A percentile compares a stretch with the other conserved stretches of the same genome.
phyloP scores from a whole-genome alignment of 2,888 invertebrate genomes.

The Crematogaster levior region DNA sequence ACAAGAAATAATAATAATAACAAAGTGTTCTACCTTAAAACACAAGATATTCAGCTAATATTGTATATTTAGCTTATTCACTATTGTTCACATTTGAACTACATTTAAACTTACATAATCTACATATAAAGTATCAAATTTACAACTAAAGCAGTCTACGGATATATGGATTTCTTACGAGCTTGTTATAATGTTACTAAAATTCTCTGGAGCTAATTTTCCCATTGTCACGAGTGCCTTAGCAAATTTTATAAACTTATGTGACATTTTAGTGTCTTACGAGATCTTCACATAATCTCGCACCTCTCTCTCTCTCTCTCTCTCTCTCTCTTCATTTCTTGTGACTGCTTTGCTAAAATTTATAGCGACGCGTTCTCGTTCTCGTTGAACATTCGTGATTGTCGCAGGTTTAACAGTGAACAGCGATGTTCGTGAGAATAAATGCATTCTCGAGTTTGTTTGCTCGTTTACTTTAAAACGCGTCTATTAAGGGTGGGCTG shows the following conservation, averaged over 20 bases:
- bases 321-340: slow-evolving; percentile 42
- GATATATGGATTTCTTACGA: neutral
- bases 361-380: slow-evolving; percentile 32
- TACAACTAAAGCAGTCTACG: slow-evolving; percentile 9
- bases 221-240: slow-evolving; percentile 27
- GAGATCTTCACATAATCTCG: slow-evolving; percentile 29
- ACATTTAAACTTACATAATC: neutral
- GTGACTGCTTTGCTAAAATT: slow-evolving; percentile 32
- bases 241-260: slow-evolving; percentile 33
- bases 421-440: slow-evolving; percentile 62
- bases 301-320: no score
- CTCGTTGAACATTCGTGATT: slow-evolving; percentile 52
- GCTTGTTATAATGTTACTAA: slow-evolving; percentile 36
- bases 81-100: slow-evolving; percentile 9
- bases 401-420: slow-evolving; percentile 53
- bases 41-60: neutral
- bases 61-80: neutral
- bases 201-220: slow-evolving; percentile 24
- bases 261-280: slow-evolving; percentile 31
- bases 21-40: neutral
- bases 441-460: slow-evolving; percentile 75
- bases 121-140: neutral
- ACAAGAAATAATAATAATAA: neutral
- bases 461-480: slow-evolving; percentile 80
- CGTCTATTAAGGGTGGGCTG: slow-evolving; percentile 75